Evolutionary conservation across 2,888 invertebrate genomes (phyloP).

Genomic region (Ditula angustiorana): DNA sequence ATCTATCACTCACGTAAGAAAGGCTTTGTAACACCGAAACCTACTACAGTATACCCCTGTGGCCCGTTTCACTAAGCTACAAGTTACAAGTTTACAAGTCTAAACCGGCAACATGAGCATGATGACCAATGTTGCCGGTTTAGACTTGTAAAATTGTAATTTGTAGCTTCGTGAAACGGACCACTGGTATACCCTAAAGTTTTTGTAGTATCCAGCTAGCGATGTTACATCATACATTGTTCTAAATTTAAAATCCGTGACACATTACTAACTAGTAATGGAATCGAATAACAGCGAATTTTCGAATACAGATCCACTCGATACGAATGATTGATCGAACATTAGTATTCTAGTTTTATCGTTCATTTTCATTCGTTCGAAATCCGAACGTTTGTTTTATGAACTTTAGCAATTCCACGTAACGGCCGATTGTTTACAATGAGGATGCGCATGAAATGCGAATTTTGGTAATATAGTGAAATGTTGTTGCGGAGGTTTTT

Average conservation of each 20-base stretch:
- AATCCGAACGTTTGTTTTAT: conserved; percentile 20
- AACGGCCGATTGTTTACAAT: conserved; percentile 1
- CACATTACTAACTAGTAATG: background rate
- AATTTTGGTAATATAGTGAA: background rate
- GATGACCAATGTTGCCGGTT: too few relatives aligned
- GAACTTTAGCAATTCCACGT: conserved; percentile 8
- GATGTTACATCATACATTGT: background rate
- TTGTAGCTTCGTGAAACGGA: too few relatives aligned
- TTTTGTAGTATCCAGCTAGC: background rate
- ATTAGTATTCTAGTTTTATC: conserved; percentile 29
- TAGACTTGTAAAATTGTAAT: too few relatives aligned
- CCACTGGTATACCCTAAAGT: too few relatives aligned
- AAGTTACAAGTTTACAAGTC: too few relatives aligned
- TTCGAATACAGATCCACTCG: conserved; percentile 15
- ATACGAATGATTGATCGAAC: conserved; percentile 24
- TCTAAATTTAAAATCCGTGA: background rate
- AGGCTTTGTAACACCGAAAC: too few relatives aligned
- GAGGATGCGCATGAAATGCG: conserved; percentile 40
- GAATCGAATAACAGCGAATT: conserved; percentile 9
- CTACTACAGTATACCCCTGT: too few relatives aligned
- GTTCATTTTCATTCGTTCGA: conserved; percentile 20
- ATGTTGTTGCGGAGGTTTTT: too few relatives aligned
- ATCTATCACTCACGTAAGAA: too few relatives aligned
- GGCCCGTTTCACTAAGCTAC: too few relatives aligned
- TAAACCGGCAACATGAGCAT: too few relatives aligned